Conservation (phyloP, 2,113 vertebrate species). For the Balaeniceps rex region DNA sequence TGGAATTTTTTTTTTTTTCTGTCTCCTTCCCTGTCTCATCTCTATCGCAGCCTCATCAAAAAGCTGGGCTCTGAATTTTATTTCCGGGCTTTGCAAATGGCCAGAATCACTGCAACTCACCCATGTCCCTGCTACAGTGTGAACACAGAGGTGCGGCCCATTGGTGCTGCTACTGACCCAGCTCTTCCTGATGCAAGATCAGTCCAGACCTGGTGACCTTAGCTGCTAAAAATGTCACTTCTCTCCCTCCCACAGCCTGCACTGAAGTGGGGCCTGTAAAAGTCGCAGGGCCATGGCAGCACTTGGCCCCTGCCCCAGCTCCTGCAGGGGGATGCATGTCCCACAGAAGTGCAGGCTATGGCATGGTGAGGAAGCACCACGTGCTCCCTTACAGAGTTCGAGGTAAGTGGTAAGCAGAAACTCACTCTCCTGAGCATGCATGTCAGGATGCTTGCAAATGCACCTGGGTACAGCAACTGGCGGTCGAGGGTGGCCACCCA, state of each 20-base stretch:
- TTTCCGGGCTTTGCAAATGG: neutral
- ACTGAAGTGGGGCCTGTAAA: neutral
- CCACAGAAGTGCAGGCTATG: neutral
- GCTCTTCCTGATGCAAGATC: neutral
- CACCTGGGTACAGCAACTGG: neutral
- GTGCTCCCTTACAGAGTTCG: neutral
- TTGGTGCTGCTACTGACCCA: neutral
- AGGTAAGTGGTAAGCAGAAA: no score
- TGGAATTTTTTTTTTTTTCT: neutral
- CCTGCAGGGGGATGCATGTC: no score
- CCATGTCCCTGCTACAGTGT: neutral
- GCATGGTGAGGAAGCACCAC: neutral
- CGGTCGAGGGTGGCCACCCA: no score
- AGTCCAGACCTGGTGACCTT: neutral
- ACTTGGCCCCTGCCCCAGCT: neutral
- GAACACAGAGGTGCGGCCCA: neutral
- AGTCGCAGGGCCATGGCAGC: neutral
- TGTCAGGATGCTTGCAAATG: neutral
- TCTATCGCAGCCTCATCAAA: neutral
- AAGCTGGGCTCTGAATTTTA: neutral
- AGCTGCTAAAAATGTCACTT: neutral
- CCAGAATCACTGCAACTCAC: neutral
- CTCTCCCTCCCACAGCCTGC: neutral
- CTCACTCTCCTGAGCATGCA: neutral
- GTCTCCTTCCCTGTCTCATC: neutral